Conservation (phyloP, 2,797 vertebrate genomes). For the Bufotes viridis region DNA sequence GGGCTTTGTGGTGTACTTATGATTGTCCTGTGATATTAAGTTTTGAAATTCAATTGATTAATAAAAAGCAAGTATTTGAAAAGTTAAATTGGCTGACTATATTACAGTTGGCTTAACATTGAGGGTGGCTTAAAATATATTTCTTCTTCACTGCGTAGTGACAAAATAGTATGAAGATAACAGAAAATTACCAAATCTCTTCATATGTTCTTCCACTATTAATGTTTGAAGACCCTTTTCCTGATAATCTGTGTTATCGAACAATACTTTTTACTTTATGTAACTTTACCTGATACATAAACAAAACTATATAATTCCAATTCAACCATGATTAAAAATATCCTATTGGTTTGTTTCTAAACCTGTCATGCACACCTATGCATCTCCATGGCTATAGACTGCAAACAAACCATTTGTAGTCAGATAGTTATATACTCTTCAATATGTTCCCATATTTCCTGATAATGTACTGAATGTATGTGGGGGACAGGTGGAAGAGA, state of each 20-base stretch:
- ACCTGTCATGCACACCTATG: background rate
- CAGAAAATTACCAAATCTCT: background rate
- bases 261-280: background rate
- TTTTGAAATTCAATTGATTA: conserved; percentile 46
- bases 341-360: background rate
- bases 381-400: background rate
- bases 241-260: background rate
- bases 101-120: background rate
- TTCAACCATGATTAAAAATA: background rate
- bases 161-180: background rate
- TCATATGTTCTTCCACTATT: background rate
- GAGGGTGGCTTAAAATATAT: background rate
- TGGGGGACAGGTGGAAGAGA: too few relatives aligned
- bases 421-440: background rate
- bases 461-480: background rate
- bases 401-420: too few relatives aligned
- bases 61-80: conserved; percentile 24
- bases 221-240: background rate
- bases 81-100: conserved; percentile 17
- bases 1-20: conserved; percentile 26
- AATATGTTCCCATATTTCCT: background rate
- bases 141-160: background rate
- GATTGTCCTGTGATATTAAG: conserved; percentile 28
- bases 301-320: background rate
- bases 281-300: background rate